Evolutionary conservation across 2,113 vertebrate genomes (phyloP), one percentile per base, ranked within the genome.

Genomic region (Saccopteryx leptura): DNA sequence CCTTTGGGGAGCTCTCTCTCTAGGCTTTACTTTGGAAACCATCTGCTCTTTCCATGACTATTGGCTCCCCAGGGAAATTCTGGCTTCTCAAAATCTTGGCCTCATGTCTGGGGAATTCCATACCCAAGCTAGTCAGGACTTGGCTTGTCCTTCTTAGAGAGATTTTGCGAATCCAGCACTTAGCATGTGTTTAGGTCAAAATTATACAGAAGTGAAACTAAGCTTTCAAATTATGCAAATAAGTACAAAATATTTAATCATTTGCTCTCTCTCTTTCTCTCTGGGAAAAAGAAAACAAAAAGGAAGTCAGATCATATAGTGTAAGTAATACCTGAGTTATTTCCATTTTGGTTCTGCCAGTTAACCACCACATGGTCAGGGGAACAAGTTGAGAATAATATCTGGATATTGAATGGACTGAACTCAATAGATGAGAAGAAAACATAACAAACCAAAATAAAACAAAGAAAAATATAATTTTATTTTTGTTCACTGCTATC

Each of bases 11-110:
- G 24, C 54, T 66, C n/a, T 90, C 61, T 88, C 79, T 71, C 87
- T 48, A 60, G 71, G 26, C 82, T 93, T 92, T 60, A 78, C 85
- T 96, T 92, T 88, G 96, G 78, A 96, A 96, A 54, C 93, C 82
- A 72, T 86, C 88, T 91, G 92, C 18, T 78, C 9, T 92, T 39
- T 83, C 72, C 6, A 0, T 56, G 83, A 81, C 31, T 50, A n/a
- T 33, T 78, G n/a, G 26, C 9, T 91, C 95, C 63, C 88, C 28
- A 7, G 88, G 82, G 96, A 96, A 85, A 66, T 82, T 33, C 54
- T 82, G 68, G 80, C 72, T 71, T 86, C 66, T 72, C 46, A 23
- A 75, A 72, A 15, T 80, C 50, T 85, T 17, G 7, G 93, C 63
- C 71, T 94, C 68, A 4, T 1, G 28, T 90, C 71, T 52, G 21